phyloP scores from a whole-genome alignment of 2,797 vertebrate genomes.

The Phoxinus dragarum region DNA sequence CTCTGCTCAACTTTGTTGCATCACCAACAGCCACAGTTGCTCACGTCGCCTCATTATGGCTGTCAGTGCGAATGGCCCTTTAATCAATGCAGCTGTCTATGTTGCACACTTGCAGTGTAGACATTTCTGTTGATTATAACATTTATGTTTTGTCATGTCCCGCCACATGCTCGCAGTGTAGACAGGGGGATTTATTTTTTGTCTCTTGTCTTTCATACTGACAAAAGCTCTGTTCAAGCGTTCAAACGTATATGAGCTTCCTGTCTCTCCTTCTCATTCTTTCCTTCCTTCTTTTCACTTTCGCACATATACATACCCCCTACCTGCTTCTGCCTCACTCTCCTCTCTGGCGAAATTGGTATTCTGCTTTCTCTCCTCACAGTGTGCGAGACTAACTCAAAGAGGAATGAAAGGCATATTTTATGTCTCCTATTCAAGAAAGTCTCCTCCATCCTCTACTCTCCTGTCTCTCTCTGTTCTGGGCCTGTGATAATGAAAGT shows the following conservation, averaged over 20 bases:
- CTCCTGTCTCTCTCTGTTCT: slow-evolving; percentile 59
- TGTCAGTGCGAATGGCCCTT: slow-evolving; percentile 19
- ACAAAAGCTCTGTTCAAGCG: slow-evolving; percentile 38
- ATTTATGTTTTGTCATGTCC: slow-evolving; percentile 11
- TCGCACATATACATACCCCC: slow-evolving; percentile 45
- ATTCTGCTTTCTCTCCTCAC: slow-evolving; percentile 18
- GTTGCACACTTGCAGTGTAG: not conserved
- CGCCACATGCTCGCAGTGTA: not conserved
- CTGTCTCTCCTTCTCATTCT: slow-evolving; percentile 6
- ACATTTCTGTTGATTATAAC: slow-evolving; percentile 36
- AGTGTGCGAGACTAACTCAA: slow-evolving; percentile 33
- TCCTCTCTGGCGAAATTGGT: slow-evolving; percentile 28
- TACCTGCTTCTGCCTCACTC: slow-evolving; percentile 14
- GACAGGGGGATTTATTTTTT: slow-evolving; percentile 23
- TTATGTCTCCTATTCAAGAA: slow-evolving; percentile 46
- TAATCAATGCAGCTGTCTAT: slow-evolving; percentile 32
- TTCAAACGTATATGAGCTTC: slow-evolving; percentile 32
- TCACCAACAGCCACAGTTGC: not conserved
- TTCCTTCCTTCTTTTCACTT: slow-evolving; percentile 15
- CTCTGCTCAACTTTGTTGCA: not conserved
- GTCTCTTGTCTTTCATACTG: slow-evolving; percentile 23
- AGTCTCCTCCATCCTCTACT: slow-evolving; percentile 39
- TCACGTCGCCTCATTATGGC: not conserved
- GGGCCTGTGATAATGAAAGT: slow-evolving; percentile 73
- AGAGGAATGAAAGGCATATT: slow-evolving; percentile 47